Percentiles rank a stretch among this genome's conserved stretches.
phyloP scores from a whole-genome alignment of 2,797 vertebrate genomes.

The Spondyliosoma cantharus region DNA sequence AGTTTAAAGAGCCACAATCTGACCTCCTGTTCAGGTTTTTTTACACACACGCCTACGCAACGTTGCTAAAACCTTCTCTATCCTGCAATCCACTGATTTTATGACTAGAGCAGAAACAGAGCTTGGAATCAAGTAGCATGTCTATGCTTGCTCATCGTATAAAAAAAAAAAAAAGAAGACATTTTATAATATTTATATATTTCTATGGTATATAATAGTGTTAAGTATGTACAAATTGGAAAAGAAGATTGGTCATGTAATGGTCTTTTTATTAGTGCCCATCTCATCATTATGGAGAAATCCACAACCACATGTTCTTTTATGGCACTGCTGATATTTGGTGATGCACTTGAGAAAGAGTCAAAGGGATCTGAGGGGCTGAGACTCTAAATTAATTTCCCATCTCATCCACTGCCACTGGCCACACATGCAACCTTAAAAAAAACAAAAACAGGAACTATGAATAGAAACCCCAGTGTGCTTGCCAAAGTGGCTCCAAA shows the following conservation, averaged over 20 bases:
- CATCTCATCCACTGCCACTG: slow-evolving; percentile 35
- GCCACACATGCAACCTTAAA: slow-evolving; percentile 1
- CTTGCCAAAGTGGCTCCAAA: slow-evolving; percentile 36
- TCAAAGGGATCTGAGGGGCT: slow-evolving; percentile 51
- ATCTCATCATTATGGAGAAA: slow-evolving; percentile 42
- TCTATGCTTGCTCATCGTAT: slow-evolving; percentile 74
- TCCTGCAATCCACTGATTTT: slow-evolving; percentile 60
- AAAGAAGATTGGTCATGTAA: slow-evolving; percentile 55
- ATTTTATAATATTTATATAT: slow-evolving; percentile 87
- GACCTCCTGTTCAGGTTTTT: slow-evolving; percentile 43
- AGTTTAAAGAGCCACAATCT: slow-evolving; percentile 52
- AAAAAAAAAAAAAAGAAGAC: slow-evolving; percentile 51
- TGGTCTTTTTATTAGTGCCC: slow-evolving; percentile 60
- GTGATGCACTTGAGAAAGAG: slow-evolving; percentile 27
- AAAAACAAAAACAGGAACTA: not conserved
- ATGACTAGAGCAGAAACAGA: slow-evolving; percentile 61
- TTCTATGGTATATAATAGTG: slow-evolving; percentile 84
- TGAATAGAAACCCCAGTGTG: slow-evolving; percentile 10
- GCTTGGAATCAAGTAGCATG: slow-evolving; percentile 78
- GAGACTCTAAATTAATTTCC: slow-evolving; percentile 46
- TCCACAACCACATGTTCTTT: slow-evolving; percentile 48
- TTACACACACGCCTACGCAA: slow-evolving; percentile 33
- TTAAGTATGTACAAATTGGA: slow-evolving; percentile 78
- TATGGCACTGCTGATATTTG: slow-evolving; percentile 45
- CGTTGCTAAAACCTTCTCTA: slow-evolving; percentile 56